Evolutionary conservation across 2,797 vertebrate species (phyloP), one percentile per base, ranked within the genome.

Genomic region (Astyanax mexicanus): DNA sequence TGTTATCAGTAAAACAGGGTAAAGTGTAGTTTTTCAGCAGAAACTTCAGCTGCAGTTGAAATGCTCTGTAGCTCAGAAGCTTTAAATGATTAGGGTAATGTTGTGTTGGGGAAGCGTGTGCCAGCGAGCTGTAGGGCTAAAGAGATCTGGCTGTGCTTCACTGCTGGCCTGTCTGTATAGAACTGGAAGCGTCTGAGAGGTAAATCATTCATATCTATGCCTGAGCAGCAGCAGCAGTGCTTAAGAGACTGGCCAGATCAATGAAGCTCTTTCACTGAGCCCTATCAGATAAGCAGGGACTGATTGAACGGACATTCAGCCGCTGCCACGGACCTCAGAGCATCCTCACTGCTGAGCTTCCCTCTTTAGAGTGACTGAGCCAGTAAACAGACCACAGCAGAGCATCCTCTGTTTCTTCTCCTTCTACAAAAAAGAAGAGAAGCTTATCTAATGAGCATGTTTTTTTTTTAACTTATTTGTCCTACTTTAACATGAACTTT

Each of bases 261-360:
- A 81, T 81, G 37, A 65, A 64, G 45, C 67, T 69, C 73, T 77
- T 81, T 82, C 67, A 75, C 49, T 66, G 66, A 58, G 54, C 72
- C 74, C 69, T 74, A 72, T 81, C 81, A 74, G 82, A 83, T 83
- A 84, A 81, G 81, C 77, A 72, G 66, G 9, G 78, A 81, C 75
- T 69, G 79, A 81, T 75, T 72, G 75, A 83, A 80, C 66, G 69
- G 60, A 15, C 58, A 45, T 74, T 72, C 70, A 57, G 69, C 40
- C 55, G 9, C 52, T 21, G 54, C 47, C 49, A 57, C 52, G 37
- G 47, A 29, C 40, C 66, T 71, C 45, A 32, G 74, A 42, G 38
- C 45, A 40, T 70, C 52, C 45, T 6, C 37, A 52, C 32, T 65
- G 58, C 67, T 74, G 62, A 38, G 72, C 55, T 64, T 68, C 52